Conservation (phyloP, 2,797 vertebrate species). For the Mastacembelus armatus region DNA sequence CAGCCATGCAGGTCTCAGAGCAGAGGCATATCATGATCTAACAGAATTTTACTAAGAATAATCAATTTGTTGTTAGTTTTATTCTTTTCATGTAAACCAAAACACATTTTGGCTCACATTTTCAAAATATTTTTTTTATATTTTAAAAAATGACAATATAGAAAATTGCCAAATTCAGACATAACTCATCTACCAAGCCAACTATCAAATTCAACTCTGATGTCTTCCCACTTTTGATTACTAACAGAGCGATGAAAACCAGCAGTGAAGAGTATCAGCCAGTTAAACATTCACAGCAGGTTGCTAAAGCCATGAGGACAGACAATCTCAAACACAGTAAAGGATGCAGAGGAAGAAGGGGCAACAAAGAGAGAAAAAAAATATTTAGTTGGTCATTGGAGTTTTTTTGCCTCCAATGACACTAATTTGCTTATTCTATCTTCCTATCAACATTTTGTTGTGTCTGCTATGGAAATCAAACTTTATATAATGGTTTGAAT, state of each 20-base stretch:
- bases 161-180: too few species aligned
- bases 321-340: constrained; percentile 22
- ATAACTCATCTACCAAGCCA: background rate
- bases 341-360: constrained; percentile 9
- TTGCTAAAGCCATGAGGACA: constrained; percentile 9
- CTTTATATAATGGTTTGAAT: constrained; percentile 10
- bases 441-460: constrained; percentile 35
- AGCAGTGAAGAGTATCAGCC: constrained; percentile 8
- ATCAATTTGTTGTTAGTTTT: too few species aligned
- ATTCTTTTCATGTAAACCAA: too few species aligned
- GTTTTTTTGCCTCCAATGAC: constrained; percentile 34
- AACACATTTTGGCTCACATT: too few species aligned
- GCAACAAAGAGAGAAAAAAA: background rate
- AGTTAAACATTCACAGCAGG: constrained; percentile 27
- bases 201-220: background rate
- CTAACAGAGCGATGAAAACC: background rate
- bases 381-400: background rate
- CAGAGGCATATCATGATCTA: too few species aligned
- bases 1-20: too few species aligned
- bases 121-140: background rate
- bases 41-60: too few species aligned
- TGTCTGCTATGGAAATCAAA: constrained; percentile 30
- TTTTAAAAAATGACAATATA: too few species aligned
- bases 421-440: constrained; percentile 35
- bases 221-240: background rate